Base-by-base conservation (phyloP, 2,113 vertebrate species). In the Eulemur rufifrons region DNA sequence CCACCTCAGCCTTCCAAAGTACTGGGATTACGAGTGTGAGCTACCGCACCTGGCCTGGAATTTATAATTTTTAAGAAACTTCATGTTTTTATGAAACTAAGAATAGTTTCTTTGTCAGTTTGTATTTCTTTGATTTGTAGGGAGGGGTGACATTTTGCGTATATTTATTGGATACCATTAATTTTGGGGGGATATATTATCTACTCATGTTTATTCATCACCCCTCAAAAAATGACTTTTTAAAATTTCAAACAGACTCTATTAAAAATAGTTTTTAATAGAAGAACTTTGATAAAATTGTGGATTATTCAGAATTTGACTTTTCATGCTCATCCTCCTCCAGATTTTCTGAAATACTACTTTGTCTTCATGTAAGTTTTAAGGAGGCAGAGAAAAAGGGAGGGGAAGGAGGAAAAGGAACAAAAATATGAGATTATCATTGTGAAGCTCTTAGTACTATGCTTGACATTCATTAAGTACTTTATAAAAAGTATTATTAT, bases 231-330 rank as follows among this genome's bases (percentile, higher is more conserved):
- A 74, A 83, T 18, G 81, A 95, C 52, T 95, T 86, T 69, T 52
- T 27, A 84, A 91, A 95, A 93, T 73, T 97, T 93, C 15, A 86
- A 52, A 68, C 54, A 86, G 20, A 81, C 20, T 80, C 17, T 64
- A 29, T 78, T 94, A 91, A 87, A 87, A 94, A 37, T 68, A 77
- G 6, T 82, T 86, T 89, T 73, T 61, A 90, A 83, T 93, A 73
- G 71, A 6, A 59, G 25, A 69, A 90, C 32, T 76, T 91, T 74
- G 63, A 77, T 88, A 83, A 85, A 74, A 74, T 74, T 80, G 8
- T 87, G 39, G 64, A 68, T 94, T 88, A 87, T 69, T 95, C 37
- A 84, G 66, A 81, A 92, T 96, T 59, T 95, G 37, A 32, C 52
- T 85, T 95, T 91, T 91, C 8, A 64, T 9, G 21, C 27, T 66